Percentiles rank a stretch among this genome's conserved stretches.
Evolutionary conservation across 2,888 invertebrate genomes (phyloP).

Genomic region (Octodonta nipae): DNA sequence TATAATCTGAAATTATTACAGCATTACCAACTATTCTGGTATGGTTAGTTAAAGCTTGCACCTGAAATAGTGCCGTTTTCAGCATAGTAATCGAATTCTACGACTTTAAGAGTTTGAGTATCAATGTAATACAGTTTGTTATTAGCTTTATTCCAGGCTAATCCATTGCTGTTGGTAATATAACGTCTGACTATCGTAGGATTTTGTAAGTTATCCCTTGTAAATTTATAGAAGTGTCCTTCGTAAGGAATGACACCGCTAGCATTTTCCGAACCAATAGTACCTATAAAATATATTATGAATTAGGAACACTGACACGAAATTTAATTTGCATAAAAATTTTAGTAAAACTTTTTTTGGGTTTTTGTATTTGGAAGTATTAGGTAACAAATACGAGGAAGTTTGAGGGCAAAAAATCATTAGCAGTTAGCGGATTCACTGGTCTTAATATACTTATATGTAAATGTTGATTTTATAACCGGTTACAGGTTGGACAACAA

Average conservation of each 20-base stretch:
- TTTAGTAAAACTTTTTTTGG: no score
- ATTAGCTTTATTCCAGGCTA: constrained; percentile 60
- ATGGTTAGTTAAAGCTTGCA: no score
- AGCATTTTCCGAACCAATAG: constrained; percentile 46
- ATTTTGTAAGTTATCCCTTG: constrained; percentile 26
- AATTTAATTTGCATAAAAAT: neutral
- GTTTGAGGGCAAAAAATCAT: no score
- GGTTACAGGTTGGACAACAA: no score
- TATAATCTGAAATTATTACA: constrained; percentile 27
- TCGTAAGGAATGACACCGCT: constrained; percentile 32
- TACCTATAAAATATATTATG: constrained; percentile 38
- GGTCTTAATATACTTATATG: no score
- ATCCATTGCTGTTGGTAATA: constrained; percentile 63
- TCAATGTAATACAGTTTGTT: constrained; percentile 68
- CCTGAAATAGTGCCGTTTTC: constrained; percentile 38
- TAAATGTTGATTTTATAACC: no score
- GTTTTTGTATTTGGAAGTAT: no score
- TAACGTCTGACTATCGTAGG: constrained; percentile 27
- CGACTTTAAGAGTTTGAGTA: constrained; percentile 50
- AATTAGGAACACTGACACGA: neutral
- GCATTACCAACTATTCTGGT: no score
- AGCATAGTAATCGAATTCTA: constrained; percentile 56
- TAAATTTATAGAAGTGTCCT: constrained; percentile 47
- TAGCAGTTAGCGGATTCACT: no score
- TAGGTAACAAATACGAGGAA: no score